A percentile compares a stretch with the other conserved stretches of the same genome.
These are phyloP conservation scores for Gymnothorax reevesii DNA, from an alignment of 2,797 vertebrate genomes.

Conservation along the genomic window DNA sequence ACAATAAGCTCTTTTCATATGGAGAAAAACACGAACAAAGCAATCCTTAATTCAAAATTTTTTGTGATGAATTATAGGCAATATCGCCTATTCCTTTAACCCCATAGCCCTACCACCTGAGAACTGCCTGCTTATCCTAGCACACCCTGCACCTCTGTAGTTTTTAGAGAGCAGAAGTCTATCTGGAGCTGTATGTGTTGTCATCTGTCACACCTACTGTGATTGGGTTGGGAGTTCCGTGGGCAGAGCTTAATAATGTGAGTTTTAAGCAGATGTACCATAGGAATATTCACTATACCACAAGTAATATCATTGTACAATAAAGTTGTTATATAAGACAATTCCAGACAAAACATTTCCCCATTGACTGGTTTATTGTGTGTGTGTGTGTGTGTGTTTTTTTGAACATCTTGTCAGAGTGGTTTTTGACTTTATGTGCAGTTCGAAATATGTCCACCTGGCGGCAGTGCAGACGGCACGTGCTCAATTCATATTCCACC, in stretches of 20 bases:
- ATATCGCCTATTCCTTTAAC: background rate
- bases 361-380: background rate
- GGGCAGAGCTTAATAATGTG: background rate
- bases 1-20: too few relatives aligned
- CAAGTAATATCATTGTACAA: background rate
- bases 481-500: background rate
- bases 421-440: background rate
- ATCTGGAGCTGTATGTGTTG: background rate
- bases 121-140: background rate
- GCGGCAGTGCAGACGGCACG: slow-evolving; percentile 37
- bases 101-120: background rate
- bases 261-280: background rate
- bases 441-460: slow-evolving; percentile 45
- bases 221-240: background rate
- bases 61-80: too few relatives aligned
- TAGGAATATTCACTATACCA: background rate
- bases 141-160: background rate
- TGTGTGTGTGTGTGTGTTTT: background rate
- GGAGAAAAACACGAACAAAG: too few relatives aligned
- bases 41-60: too few relatives aligned
- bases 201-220: background rate
- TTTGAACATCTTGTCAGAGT: background rate
- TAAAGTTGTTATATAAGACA: background rate
- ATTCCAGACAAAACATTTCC: background rate
- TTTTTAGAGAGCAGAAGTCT: too few relatives aligned